Evolutionary conservation across 2,113 vertebrate genomes (phyloP), one percentile per base, ranked within the genome.

Genomic region (Bujurquina vittata): DNA sequence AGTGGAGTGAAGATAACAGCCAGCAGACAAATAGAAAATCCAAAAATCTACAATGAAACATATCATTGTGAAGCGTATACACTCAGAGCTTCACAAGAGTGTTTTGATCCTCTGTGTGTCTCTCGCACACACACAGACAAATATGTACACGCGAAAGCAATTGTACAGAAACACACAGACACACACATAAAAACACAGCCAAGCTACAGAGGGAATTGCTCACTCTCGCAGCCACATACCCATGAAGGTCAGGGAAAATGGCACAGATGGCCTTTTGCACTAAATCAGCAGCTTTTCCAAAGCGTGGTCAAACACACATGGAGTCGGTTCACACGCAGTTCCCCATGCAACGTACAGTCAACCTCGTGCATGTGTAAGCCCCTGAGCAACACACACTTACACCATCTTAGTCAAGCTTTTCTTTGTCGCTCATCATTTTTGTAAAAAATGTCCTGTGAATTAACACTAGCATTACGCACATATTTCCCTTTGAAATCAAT

Each of bases 271-370:
- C 88, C 83, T 92, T 93, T 95, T 92, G 84, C 87, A 92, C 89
- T 74, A 95, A 94, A 92, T 95, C 94, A 95, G 91, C 94, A 93
- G 89, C 89, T 95, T 94, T 90, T 86, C 49, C 62, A 89, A 91
- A 90, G 77, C 86, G 88, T 87, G 90, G 81, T 90, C 90, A 91
- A 91, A 90, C 76, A 88, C 69, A 86, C 85, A 78, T 85, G 78
- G 83, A 89, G 78, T 90, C 84, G 86, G 84, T 91, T 90, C 90
- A 83, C 88, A 92, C 59, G 83, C 74, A 75, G 87, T 81, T 85
- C 61, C 67, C 56, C 22, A 29, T 33, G 7, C 77, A 78, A 84
- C 73, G 54, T 76, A 55, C 69, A 79, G 79, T 33, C 15, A 63
- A 22, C 20, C 12, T 73, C 56, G 43, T 29, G 43, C 62, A 75